Evolutionary conservation across 2,888 invertebrate genomes (phyloP).

Genomic region (Gibbula magus): DNA sequence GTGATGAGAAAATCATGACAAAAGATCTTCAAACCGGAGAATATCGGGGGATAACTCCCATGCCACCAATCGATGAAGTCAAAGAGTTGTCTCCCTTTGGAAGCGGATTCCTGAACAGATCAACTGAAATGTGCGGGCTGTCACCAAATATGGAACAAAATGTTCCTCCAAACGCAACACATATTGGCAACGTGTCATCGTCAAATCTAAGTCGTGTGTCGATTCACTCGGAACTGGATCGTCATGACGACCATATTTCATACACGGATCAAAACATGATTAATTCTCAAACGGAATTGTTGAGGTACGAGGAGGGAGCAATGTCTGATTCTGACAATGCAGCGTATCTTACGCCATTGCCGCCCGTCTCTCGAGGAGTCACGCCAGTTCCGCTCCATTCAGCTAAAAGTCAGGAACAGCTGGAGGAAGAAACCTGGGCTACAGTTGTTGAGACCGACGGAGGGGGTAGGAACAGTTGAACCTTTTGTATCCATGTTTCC

Average conservation of each 20-base stretch:
- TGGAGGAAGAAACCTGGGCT: constrained; percentile 7
- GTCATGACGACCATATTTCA: not conserved
- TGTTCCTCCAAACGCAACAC: not conserved
- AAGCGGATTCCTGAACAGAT: not conserved
- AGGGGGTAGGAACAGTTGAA: not conserved
- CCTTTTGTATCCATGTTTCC: no score
- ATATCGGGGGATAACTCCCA: constrained; percentile 1
- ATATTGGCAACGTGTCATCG: not conserved
- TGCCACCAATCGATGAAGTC: constrained; percentile 1
- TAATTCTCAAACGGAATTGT: constrained; percentile 6
- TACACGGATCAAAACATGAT: not conserved
- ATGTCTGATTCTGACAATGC: not conserved
- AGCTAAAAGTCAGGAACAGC: not conserved
- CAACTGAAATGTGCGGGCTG: not conserved
- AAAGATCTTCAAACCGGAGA: not conserved
- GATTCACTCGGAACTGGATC: not conserved
- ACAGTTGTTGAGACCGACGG: constrained; percentile 3
- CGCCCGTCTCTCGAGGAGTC: not conserved
- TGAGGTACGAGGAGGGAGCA: not conserved
- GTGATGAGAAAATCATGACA: not conserved
- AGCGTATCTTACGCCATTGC: not conserved
- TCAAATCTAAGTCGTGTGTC: constrained; percentile 1
- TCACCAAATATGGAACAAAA: not conserved
- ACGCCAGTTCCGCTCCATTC: not conserved
- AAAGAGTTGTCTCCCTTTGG: constrained; percentile 4